These are phyloP conservation scores for Cremastinae sp. DNA, from an alignment of 2,888 invertebrate genomes.

Conservation along the genomic window DNA sequence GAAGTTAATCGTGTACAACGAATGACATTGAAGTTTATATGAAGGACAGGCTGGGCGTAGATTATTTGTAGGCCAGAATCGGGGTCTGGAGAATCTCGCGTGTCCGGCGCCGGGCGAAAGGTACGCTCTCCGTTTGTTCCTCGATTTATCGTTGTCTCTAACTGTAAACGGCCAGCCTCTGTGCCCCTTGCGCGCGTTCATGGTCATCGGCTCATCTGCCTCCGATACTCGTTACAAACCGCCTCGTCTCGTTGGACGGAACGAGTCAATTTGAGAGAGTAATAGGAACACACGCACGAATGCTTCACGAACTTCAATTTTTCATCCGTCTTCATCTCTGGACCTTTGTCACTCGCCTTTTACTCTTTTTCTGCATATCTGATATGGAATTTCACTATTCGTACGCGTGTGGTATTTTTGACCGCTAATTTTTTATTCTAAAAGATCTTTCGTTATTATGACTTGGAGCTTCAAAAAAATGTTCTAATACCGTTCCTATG, in stretches of 20 bases:
- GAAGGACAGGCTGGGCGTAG: not conserved
- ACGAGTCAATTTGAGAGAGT: too few species aligned
- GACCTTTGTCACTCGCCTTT: too few species aligned
- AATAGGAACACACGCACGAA: too few species aligned
- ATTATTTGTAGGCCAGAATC: slow-evolving; percentile 54
- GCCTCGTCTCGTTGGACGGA: not conserved
- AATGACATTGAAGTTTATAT: not conserved
- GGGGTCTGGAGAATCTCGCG: slow-evolving; percentile 54
- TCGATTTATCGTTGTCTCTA: slow-evolving; percentile 64
- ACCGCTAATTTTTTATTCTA: too few species aligned
- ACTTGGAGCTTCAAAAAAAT: too few species aligned
- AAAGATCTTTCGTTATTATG: too few species aligned
- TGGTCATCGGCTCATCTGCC: slow-evolving; percentile 32
- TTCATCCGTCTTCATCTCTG: not conserved
- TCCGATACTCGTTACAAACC: slow-evolving; percentile 18
- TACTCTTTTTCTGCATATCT: not conserved
- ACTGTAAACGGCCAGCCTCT: slow-evolving; percentile 67
- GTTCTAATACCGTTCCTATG: too few species aligned
- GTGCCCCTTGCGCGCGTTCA: slow-evolving; percentile 10
- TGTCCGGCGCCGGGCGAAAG: slow-evolving; percentile 66
- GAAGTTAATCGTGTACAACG: not conserved
- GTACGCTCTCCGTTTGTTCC: slow-evolving; percentile 63
- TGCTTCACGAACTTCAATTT: too few species aligned
- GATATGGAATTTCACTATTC: not conserved
- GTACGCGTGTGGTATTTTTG: too few species aligned